phyloP scores from a whole-genome alignment of 1,140 invertebrate genomes.

The Parapsyche elsis region DNA sequence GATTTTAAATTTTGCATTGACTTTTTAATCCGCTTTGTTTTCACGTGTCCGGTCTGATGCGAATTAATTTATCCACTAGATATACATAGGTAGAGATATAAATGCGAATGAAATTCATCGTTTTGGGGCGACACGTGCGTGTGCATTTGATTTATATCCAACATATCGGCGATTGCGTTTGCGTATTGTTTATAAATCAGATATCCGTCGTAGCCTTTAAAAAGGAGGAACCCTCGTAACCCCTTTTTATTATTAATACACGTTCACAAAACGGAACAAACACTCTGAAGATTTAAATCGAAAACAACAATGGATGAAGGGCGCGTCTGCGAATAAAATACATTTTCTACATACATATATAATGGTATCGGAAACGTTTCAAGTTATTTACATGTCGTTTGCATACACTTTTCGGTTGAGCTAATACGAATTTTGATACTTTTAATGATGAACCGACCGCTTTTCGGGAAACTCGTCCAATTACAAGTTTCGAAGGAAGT shows the following conservation, averaged over 20 bases:
- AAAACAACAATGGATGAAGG: background rate
- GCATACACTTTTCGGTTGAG: no score
- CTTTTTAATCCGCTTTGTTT: background rate
- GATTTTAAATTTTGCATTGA: background rate
- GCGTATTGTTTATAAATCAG: conserved; percentile 29
- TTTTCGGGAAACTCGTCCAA: no score
- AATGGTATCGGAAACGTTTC: no score
- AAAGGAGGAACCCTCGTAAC: background rate
- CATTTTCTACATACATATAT: no score
- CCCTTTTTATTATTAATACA: conserved; percentile 20
- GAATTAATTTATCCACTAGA: no score
- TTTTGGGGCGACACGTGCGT: background rate
- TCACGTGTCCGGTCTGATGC: no score
- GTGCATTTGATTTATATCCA: conserved; percentile 5
- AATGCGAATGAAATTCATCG: no score
- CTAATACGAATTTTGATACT: no score
- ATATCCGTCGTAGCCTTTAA: conserved; percentile 16
- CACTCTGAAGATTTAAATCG: conserved; percentile 9
- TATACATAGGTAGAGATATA: no score
- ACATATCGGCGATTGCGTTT: background rate
- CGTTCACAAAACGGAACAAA: background rate
- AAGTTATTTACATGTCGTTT: no score
- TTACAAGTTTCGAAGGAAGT: no score
- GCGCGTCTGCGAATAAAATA: background rate
- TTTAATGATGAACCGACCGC: no score